Conservation (phyloP, 1,140 invertebrate species). For the Varroa destructor region DNA sequence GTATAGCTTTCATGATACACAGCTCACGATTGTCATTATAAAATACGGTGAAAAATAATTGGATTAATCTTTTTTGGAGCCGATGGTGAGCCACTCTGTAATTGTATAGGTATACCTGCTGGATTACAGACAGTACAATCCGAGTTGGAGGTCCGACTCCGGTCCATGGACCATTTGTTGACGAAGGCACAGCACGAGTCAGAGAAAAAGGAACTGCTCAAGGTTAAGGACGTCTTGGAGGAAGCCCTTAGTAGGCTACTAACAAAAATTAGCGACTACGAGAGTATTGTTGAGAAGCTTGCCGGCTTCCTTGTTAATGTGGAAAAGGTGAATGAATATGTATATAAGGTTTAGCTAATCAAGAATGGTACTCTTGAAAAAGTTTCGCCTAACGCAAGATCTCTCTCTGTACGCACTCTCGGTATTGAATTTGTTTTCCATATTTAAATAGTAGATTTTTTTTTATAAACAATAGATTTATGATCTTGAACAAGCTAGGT, state of each 20-base stretch:
- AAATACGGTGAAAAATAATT: neutral
- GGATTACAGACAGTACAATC: constrained; percentile 1
- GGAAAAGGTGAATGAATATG: constrained; percentile 47
- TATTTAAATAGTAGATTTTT: no score
- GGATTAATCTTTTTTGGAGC: neutral
- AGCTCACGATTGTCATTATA: no score
- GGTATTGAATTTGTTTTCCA: no score
- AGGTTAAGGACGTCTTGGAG: constrained; percentile 38
- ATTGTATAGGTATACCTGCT: neutral
- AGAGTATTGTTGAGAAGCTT: constrained; percentile 56
- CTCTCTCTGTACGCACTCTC: no score
- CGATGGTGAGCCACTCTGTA: no score
- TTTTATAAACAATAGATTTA: no score
- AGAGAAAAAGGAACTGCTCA: constrained; percentile 7
- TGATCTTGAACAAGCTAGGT: constrained; percentile 44
- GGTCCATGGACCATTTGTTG: constrained; percentile 5
- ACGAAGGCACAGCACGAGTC: neutral
- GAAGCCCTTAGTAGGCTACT: constrained; percentile 54
- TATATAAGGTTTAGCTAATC: neutral
- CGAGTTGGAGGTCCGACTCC: constrained; percentile 9
- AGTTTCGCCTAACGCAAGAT: neutral
- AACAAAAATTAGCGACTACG: constrained; percentile 56
- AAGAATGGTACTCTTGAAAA: neutral
- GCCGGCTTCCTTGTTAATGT: constrained; percentile 55
- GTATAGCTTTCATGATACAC: neutral